phyloP scores from a whole-genome alignment of 2,113 vertebrate species.

The Zosterops lateralis region DNA sequence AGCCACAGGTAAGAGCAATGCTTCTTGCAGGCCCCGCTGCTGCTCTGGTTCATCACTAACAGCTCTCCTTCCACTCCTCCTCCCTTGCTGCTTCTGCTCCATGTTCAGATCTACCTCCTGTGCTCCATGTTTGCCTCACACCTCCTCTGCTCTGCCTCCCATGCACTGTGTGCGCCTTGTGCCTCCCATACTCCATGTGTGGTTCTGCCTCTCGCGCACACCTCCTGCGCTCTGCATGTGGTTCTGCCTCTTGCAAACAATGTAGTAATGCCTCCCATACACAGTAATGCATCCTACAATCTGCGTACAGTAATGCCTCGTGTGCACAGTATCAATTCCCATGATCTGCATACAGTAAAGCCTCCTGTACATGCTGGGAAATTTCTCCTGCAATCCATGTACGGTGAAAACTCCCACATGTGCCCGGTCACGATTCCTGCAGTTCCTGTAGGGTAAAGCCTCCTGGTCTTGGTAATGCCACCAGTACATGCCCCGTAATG shows the following conservation, averaged over 20 bases:
- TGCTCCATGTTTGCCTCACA: rapidly evolving
- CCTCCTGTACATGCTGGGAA: background rate
- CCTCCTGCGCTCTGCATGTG: rapidly evolving
- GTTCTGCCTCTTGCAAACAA: background rate
- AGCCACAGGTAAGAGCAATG: constrained; percentile 88
- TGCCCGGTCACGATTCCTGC: background rate
- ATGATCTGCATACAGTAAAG: background rate
- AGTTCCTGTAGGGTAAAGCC: background rate
- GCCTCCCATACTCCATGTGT: rapidly evolving
- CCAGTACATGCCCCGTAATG: background rate
- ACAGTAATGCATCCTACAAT: background rate
- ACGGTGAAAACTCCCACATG: background rate
- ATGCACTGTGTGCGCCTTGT: rapidly evolving
- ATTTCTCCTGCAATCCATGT: background rate
- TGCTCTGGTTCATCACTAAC: background rate
- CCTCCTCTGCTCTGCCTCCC: no score
- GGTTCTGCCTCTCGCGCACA: background rate
- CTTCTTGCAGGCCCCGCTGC: background rate
- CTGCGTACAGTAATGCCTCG: rapidly evolving
- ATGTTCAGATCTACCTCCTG: background rate
- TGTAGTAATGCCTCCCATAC: background rate
- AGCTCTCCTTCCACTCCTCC: background rate
- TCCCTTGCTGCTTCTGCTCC: background rate
- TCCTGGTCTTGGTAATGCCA: background rate
- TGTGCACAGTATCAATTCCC: background rate